phyloP scores from a whole-genome alignment of 2,797 vertebrate genomes.

The Gymnothorax javanicus region DNA sequence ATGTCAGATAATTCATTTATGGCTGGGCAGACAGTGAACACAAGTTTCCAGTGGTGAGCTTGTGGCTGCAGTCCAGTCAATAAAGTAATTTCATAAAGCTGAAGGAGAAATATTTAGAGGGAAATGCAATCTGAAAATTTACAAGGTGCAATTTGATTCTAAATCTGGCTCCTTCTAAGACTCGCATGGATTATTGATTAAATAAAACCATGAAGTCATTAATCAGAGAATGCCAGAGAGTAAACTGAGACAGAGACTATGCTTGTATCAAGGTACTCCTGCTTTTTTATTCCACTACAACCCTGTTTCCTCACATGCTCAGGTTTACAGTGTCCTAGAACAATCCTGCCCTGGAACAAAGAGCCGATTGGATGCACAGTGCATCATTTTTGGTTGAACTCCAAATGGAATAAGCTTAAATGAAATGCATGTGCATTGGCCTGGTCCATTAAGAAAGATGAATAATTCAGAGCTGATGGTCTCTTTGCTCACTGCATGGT shows the following conservation, averaged over 20 bases:
- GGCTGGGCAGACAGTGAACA: not conserved
- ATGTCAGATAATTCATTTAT: slow-evolving; percentile 8
- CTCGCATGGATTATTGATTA: slow-evolving; percentile 23
- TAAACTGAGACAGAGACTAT: slow-evolving; percentile 4
- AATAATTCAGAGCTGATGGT: not conserved
- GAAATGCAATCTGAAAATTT: slow-evolving; percentile 23
- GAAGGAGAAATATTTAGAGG: not conserved
- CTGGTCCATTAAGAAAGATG: not conserved
- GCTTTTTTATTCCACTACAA: not conserved
- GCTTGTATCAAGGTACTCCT: slow-evolving; percentile 11
- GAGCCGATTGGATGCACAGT: not conserved
- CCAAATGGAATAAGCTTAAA: not conserved
- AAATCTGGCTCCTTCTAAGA: slow-evolving; percentile 20
- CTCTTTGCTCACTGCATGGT: not conserved
- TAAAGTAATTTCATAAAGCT: slow-evolving; percentile 29
- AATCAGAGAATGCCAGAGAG: slow-evolving; percentile 17
- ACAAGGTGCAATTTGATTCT: slow-evolving; percentile 24
- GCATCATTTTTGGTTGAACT: not conserved
- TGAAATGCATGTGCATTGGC: not conserved
- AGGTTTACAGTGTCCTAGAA: not conserved
- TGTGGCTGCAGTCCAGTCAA: slow-evolving; percentile 21
- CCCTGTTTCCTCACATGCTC: not conserved
- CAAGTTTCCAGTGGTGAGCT: slow-evolving; percentile 45
- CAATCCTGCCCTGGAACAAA: not conserved
- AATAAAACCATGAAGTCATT: slow-evolving; percentile 15